Percentiles rank a stretch among this genome's conserved stretches.
phyloP scores from a whole-genome alignment of 2,888 invertebrate species.

The Lithosia quadra region DNA sequence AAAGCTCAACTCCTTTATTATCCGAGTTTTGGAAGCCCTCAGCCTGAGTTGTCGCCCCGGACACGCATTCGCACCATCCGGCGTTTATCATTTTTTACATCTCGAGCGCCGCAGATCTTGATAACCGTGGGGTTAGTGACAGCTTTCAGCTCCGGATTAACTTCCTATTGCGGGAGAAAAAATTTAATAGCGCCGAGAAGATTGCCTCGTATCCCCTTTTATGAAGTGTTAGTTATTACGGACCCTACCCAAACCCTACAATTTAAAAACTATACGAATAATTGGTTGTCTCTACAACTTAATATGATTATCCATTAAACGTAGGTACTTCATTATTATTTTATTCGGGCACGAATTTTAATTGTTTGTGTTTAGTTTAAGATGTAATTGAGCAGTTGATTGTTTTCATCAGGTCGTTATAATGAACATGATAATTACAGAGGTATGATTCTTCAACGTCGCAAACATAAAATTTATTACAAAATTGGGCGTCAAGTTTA shows the following conservation, averaged over 20 bases:
- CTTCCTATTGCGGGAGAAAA: slow-evolving; percentile 70
- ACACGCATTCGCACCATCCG: slow-evolving; percentile 64
- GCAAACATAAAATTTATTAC: neutral
- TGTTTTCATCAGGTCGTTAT: neutral
- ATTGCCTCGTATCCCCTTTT: slow-evolving; percentile 60
- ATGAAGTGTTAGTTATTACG: slow-evolving; percentile 54
- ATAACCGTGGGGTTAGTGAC: slow-evolving; percentile 74
- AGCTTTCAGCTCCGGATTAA: slow-evolving; percentile 80
- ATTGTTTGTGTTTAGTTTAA: neutral
- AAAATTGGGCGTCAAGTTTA: neutral
- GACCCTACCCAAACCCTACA: slow-evolving; percentile 32
- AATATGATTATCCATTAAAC: slow-evolving; percentile 26
- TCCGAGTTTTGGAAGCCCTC: slow-evolving; percentile 53
- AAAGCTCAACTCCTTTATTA: slow-evolving; percentile 57
- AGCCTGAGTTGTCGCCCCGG: slow-evolving; percentile 67
- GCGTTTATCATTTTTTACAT: slow-evolving; percentile 78
- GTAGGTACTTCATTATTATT: slow-evolving; percentile 2
- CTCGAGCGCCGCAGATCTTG: slow-evolving; percentile 54
- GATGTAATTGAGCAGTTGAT: neutral
- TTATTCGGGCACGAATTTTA: neutral
- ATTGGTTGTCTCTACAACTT: slow-evolving; percentile 31
- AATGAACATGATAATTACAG: neutral
- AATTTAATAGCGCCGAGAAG: slow-evolving; percentile 75
- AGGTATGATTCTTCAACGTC: neutral
- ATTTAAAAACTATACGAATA: slow-evolving; percentile 42